Conservation (phyloP, 2,888 invertebrate species). For the Ptychoptera albimana region DNA sequence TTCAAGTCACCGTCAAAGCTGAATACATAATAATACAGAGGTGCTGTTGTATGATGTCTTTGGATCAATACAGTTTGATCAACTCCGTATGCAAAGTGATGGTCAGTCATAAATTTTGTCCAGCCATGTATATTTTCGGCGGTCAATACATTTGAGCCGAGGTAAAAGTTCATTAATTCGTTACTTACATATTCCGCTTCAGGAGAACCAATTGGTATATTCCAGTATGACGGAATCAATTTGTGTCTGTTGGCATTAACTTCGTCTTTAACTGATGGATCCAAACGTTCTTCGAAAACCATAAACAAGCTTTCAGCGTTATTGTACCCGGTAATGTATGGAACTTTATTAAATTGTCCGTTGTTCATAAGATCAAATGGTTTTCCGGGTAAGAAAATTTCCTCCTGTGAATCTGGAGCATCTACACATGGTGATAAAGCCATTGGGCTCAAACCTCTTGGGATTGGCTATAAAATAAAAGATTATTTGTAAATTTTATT, state of each 20-base stretch:
- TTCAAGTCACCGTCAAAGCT: conserved; percentile 8
- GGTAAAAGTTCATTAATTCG: conserved; percentile 7
- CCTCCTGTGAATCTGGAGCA: conserved; percentile 2
- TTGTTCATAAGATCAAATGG: conserved; percentile 7
- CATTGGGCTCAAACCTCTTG: conserved; percentile 7
- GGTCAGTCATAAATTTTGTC: conserved; percentile 7
- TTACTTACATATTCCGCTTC: conserved; percentile 3
- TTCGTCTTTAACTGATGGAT: not conserved
- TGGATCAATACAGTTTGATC: conserved; percentile 8
- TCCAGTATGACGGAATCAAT: conserved; percentile 6
- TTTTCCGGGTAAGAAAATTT: conserved; percentile 6
- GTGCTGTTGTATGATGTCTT: conserved; percentile 2
- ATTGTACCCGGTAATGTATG: conserved; percentile 10
- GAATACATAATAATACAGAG: conserved; percentile 9
- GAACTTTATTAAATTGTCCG: conserved; percentile 9
- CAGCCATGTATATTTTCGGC: conserved; percentile 3
- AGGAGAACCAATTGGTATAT: conserved; percentile 1
- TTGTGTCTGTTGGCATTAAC: conserved; percentile 6
- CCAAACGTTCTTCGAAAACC: conserved; percentile 4
- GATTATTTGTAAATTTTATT: too few species aligned
- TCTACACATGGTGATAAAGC: conserved; percentile 9
- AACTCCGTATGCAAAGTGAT: conserved; percentile 7
- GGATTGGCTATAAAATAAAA: conserved; percentile 1
- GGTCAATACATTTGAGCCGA: conserved; percentile 3
- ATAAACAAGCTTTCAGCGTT: conserved; percentile 8